These are phyloP conservation scores for Tetragnatha versicolor DNA, from an alignment of 1,140 invertebrate genomes.

Conservation along the genomic window DNA sequence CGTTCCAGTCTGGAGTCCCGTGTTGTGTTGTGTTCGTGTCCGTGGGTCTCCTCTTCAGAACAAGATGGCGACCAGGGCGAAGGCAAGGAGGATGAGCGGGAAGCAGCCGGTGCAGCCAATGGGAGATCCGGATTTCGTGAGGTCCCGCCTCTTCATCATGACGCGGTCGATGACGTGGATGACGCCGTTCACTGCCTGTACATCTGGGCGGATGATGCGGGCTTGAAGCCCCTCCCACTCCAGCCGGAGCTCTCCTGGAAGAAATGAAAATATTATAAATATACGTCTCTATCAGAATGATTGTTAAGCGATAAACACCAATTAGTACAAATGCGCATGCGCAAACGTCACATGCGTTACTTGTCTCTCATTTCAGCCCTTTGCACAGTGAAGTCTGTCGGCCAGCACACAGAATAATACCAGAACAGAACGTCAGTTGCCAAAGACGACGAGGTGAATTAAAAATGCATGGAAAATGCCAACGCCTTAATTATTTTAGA, in stretches of 20 bases:
- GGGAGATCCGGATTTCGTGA: slow-evolving; percentile 63
- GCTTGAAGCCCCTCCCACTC: slow-evolving; percentile 84
- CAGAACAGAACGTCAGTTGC: too few relatives aligned
- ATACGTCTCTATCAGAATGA: too few relatives aligned
- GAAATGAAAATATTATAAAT: background rate
- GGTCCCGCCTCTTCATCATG: slow-evolving; percentile 81
- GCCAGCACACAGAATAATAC: too few relatives aligned
- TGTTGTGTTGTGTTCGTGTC: background rate
- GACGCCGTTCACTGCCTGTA: slow-evolving; percentile 90
- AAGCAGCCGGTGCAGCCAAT: background rate
- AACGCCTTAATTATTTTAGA: too few relatives aligned
- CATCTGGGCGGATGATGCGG: slow-evolving; percentile 83
- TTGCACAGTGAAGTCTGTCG: too few relatives aligned
- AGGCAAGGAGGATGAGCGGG: slow-evolving; percentile 11
- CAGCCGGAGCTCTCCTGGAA: slow-evolving; percentile 75
- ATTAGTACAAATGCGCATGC: too few relatives aligned
- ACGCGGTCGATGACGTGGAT: slow-evolving; percentile 90
- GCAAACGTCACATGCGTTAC: too few relatives aligned
- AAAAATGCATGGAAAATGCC: too few relatives aligned
- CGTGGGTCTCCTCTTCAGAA: slow-evolving; percentile 29
- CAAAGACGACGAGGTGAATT: too few relatives aligned
- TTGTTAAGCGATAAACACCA: too few relatives aligned
- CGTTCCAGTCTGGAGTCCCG: background rate
- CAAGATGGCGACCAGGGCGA: slow-evolving; percentile 18
- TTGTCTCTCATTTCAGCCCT: too few relatives aligned